A percentile compares a stretch with the other conserved stretches of the same genome.
phyloP scores from a whole-genome alignment of 1,140 invertebrate species.

The Ceratosolen fusciceps region DNA sequence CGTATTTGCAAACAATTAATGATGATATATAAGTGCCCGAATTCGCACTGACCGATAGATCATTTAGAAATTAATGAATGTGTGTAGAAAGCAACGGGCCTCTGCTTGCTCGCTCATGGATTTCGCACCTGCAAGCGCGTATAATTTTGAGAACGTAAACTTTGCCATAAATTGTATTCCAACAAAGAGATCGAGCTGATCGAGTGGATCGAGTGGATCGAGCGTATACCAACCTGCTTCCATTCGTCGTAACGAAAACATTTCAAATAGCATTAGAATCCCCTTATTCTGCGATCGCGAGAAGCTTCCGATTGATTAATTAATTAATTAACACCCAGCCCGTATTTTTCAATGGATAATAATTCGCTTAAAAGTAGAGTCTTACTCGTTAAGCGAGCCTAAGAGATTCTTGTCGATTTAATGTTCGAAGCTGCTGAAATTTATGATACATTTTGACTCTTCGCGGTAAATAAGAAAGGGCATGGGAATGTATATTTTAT shows the following conservation, averaged over 20 bases:
- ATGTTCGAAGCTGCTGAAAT: neutral
- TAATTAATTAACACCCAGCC: no score
- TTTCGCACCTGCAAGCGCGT: neutral
- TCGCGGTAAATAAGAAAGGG: no score
- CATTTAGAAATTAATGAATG: slow-evolving; percentile 20
- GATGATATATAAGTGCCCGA: neutral
- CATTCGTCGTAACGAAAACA: no score
- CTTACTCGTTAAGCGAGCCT: neutral
- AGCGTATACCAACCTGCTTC: no score
- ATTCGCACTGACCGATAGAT: neutral
- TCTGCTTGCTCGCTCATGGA: no score
- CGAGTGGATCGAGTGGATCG: no score
- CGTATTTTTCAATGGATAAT: no score
- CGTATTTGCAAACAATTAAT: slow-evolving; percentile 35
- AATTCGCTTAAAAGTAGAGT: neutral
- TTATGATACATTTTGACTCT: neutral
- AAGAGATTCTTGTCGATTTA: neutral
- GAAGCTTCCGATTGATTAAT: no score
- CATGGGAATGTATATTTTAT: neutral
- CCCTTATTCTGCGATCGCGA: no score
- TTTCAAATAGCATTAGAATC: no score
- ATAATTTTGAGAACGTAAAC: neutral
- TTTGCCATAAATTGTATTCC: no score
- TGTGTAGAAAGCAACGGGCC: neutral
- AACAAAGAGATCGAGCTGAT: no score